A percentile compares a stretch with the other conserved stretches of the same genome.
Conservation (phyloP, 92 coral and sea anemone species). For the Galaxea fascicularis region DNA sequence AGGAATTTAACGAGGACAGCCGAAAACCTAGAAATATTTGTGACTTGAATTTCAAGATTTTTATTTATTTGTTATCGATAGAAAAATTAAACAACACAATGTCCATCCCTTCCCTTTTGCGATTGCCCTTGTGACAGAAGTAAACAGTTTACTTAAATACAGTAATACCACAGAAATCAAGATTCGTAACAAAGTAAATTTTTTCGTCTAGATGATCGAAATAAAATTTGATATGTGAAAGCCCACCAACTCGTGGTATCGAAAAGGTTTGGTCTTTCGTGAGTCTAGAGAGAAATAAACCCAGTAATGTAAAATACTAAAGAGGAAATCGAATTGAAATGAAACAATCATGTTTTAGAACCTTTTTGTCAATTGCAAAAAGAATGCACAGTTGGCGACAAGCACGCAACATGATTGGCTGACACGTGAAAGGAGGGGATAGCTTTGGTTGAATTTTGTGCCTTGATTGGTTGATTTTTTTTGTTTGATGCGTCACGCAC, state of each 20-base stretch:
- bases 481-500: slow-evolving; percentile 13
- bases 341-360: neutral
- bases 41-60: neutral
- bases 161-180: neutral
- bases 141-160: neutral
- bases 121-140: slow-evolving; percentile 9
- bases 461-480: slow-evolving; percentile 17
- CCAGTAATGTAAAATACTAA: neutral
- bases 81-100: neutral
- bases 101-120: neutral
- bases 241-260: neutral
- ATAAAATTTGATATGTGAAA: neutral
- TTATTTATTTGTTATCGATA: neutral
- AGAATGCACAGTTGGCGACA: slow-evolving; percentile 3
- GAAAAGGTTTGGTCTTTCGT: neutral
- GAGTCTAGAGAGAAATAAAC: neutral
- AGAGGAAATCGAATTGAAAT: neutral
- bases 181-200: neutral
- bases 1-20: neutral
- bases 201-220: neutral
- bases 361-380: slow-evolving; percentile 18
- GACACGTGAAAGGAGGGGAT: neutral
- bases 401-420: slow-evolving; percentile 26
- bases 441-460: neutral
- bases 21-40: neutral